Evolutionary conservation across 2,113 vertebrate genomes (phyloP).

Genomic region (Uria aalge): DNA sequence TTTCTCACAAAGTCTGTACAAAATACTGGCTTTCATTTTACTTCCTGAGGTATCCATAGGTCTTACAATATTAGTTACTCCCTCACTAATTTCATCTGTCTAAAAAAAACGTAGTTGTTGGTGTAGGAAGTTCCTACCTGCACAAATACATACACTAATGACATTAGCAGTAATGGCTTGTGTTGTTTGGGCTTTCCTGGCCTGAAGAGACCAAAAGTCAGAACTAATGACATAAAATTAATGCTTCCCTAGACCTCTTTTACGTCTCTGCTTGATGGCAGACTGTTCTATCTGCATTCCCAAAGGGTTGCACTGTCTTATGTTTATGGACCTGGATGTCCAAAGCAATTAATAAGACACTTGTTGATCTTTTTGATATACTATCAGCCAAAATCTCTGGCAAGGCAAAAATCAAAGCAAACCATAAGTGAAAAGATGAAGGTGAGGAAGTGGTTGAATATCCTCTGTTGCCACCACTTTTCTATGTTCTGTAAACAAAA

Average conservation of each 20-base stretch:
- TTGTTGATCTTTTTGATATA: neutral
- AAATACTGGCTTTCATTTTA: neutral
- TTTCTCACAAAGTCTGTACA: neutral
- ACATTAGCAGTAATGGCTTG: neutral
- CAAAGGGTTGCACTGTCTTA: neutral
- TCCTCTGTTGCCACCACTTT: neutral
- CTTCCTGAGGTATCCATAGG: neutral
- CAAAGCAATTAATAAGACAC: neutral
- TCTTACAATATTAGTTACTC: neutral
- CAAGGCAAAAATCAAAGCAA: neutral
- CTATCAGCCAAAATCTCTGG: neutral
- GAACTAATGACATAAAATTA: neutral
- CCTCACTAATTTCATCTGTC: neutral
- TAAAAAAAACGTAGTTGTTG: neutral
- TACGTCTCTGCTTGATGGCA: neutral
- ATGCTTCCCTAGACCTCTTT: neutral
- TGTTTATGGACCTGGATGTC: neutral
- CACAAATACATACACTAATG: neutral
- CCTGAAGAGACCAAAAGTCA: neutral
- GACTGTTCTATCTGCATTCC: neutral
- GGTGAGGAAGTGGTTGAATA: neutral
- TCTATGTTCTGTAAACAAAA: neutral
- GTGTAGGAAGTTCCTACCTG: neutral
- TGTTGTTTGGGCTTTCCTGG: neutral
- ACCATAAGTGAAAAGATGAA: neutral